phyloP scores from a whole-genome alignment of 2,888 invertebrate species.

The Cenopis cana region DNA sequence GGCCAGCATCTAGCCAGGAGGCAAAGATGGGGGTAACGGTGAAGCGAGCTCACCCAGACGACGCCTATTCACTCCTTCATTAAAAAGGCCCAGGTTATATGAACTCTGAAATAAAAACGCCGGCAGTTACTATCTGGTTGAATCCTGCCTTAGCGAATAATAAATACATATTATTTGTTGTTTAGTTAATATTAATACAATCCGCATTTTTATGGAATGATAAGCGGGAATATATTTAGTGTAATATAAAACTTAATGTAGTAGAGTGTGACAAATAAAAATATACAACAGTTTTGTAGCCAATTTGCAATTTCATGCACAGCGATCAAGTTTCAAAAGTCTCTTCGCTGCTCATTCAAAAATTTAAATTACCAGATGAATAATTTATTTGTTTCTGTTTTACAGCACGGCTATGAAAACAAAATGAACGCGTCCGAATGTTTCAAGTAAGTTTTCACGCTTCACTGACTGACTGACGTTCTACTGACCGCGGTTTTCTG shows the following conservation, averaged over 20 bases:
- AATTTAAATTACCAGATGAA: conserved; percentile 38
- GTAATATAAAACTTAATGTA: conserved; percentile 10
- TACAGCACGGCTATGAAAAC: conserved; percentile 79
- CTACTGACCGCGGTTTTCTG: background rate
- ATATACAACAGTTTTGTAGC: conserved; percentile 13
- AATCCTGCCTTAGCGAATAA: no score
- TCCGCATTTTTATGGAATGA: background rate
- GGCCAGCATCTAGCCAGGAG: no score
- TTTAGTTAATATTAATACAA: no score
- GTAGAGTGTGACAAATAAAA: conserved; percentile 14
- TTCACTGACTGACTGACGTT: conserved; percentile 12
- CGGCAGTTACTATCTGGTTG: no score
- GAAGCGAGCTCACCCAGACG: no score
- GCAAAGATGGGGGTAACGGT: no score
- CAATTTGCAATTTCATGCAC: conserved; percentile 35
- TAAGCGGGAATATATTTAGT: background rate
- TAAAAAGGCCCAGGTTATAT: no score
- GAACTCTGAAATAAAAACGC: no score
- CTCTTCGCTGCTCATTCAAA: conserved; percentile 32
- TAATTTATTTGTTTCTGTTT: conserved; percentile 49
- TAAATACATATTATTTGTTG: no score
- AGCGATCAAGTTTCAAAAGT: conserved; percentile 34
- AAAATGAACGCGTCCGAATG: conserved; percentile 81
- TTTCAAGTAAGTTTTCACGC: conserved; percentile 71
- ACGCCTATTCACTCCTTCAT: no score